Conservation (phyloP, 2,113 vertebrate species). For the Zosterops lateralis region DNA sequence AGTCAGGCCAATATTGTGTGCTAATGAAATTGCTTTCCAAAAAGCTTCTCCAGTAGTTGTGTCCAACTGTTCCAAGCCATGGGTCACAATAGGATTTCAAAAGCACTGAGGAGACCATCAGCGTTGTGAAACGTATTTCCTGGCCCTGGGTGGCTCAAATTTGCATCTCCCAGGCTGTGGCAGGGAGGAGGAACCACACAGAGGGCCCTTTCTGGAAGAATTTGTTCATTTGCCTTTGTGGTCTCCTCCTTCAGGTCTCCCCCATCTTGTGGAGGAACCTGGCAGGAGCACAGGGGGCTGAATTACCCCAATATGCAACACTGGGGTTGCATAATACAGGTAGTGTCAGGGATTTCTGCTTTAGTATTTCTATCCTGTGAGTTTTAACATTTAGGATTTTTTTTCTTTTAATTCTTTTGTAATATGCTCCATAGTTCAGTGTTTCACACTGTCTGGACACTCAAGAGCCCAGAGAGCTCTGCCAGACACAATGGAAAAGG, state of each 20-base stretch:
- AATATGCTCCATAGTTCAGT: background rate
- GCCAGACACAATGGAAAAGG: background rate
- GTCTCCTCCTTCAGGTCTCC: background rate
- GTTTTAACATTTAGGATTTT: background rate
- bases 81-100: slow-evolving; percentile 15
- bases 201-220: background rate
- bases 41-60: slow-evolving; percentile 32
- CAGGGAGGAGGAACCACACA: slow-evolving; percentile 5
- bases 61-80: slow-evolving; percentile 26
- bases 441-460: background rate
- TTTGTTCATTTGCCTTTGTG: background rate
- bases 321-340: background rate
- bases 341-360: background rate
- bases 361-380: background rate
- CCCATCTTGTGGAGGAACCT: background rate
- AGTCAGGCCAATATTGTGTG: slow-evolving; percentile 41
- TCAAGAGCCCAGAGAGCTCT: background rate
- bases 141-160: slow-evolving; percentile 12
- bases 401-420: background rate
- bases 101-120: background rate
- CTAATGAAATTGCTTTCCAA: slow-evolving; percentile 59
- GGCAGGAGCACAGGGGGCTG: background rate
- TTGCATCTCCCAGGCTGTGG: background rate
- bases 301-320: fast-evolving
- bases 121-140: background rate